phyloP scores from a whole-genome alignment of 2,113 vertebrate species.

The Thymallus thymallus region DNA sequence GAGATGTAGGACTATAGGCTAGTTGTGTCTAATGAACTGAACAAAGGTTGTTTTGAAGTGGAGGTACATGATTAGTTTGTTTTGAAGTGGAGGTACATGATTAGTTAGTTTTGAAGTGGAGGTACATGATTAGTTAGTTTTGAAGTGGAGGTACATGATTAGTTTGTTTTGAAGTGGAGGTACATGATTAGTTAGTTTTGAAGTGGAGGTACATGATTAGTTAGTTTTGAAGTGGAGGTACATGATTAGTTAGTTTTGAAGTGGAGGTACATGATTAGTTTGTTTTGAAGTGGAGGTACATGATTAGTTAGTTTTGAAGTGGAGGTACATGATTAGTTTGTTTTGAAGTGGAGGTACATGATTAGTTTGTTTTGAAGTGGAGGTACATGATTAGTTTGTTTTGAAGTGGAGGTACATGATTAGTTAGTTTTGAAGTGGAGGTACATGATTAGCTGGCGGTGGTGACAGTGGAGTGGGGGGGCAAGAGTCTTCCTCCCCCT shows the following conservation, averaged over 20 bases:
- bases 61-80: slow-evolving; percentile 46
- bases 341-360: slow-evolving; percentile 57
- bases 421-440: slow-evolving; percentile 60
- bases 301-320: slow-evolving; percentile 67
- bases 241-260: too few relatives aligned
- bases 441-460: slow-evolving; percentile 37
- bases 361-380: slow-evolving; percentile 59
- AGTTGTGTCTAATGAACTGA: slow-evolving; percentile 35
- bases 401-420: slow-evolving; percentile 55
- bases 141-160: slow-evolving; percentile 53
- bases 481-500: slow-evolving; percentile 38
- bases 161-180: slow-evolving; percentile 56
- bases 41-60: slow-evolving; percentile 60
- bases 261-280: slow-evolving; percentile 32
- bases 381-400: slow-evolving; percentile 46
- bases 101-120: slow-evolving; percentile 61
- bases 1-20: slow-evolving; percentile 15
- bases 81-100: slow-evolving; percentile 57
- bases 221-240: slow-evolving; percentile 57
- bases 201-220: slow-evolving; percentile 45
- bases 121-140: too few relatives aligned
- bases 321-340: slow-evolving; percentile 34
- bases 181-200: too few relatives aligned
- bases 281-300: slow-evolving; percentile 57
- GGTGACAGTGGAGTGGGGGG: slow-evolving; percentile 39